A percentile compares a stretch with the other conserved stretches of the same genome.
Conservation (phyloP, 2,113 vertebrate species). For the Bos javanicus region DNA sequence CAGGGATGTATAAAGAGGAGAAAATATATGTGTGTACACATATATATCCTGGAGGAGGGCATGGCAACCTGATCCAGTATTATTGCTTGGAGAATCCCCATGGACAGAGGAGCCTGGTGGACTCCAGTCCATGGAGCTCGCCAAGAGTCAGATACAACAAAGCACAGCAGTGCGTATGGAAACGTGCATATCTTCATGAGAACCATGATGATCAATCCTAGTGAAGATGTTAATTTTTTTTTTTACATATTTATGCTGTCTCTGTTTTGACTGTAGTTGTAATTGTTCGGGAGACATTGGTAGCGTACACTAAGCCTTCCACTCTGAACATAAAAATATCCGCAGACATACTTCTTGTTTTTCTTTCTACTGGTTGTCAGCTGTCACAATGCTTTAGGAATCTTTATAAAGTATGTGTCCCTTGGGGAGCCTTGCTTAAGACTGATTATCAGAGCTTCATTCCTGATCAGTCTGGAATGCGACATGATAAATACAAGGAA, state of each 20-base stretch:
- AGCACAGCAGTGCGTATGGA: not conserved
- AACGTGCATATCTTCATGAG: not conserved
- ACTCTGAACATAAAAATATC: not conserved
- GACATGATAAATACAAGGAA: not conserved
- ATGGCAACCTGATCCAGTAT: not conserved
- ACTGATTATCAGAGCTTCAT: not conserved
- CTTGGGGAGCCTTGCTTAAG: not conserved
- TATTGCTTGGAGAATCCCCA: not conserved
- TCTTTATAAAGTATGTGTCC: not conserved
- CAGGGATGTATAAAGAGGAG: not conserved
- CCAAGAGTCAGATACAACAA: accelerated
- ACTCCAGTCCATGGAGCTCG: not conserved
- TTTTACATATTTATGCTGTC: not conserved
- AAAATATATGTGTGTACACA: not conserved
- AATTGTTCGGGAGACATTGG: not conserved
- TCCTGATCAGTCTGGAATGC: not conserved
- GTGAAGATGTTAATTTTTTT: too few relatives aligned
- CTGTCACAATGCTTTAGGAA: not conserved
- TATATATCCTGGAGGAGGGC: not conserved
- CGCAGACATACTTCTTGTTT: not conserved
- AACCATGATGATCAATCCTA: not conserved
- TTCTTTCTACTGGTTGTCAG: not conserved
- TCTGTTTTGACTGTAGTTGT: not conserved
- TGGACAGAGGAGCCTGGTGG: not conserved
- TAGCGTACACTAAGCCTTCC: not conserved